These are phyloP conservation scores for Sebastes vulpes DNA, from an alignment of 2,797 vertebrate genomes.

Conservation along the genomic window DNA sequence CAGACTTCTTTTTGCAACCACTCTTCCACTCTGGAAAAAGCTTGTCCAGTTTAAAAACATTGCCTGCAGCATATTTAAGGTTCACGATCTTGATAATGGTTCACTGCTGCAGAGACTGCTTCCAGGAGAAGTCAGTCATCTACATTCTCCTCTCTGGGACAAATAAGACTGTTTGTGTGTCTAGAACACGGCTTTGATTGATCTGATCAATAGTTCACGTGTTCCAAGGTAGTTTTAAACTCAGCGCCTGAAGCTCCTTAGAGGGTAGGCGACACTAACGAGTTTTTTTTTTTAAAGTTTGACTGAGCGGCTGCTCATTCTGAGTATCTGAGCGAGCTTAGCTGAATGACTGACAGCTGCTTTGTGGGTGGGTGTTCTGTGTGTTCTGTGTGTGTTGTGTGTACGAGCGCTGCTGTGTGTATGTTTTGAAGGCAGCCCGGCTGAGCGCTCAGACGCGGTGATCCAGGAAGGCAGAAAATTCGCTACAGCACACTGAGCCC, in stretches of 20 bases:
- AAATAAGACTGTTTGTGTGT: slow-evolving; percentile 21
- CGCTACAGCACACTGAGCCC: slow-evolving; percentile 46
- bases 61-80: not conserved
- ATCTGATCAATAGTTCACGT: slow-evolving; percentile 67
- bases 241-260: slow-evolving; percentile 2
- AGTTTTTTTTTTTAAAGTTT: slow-evolving; percentile 17
- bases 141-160: not conserved
- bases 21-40: not conserved
- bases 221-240: slow-evolving; percentile 50
- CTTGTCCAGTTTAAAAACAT: not conserved
- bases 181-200: slow-evolving; percentile 40
- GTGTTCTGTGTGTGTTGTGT: slow-evolving; percentile 21
- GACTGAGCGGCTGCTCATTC: slow-evolving; percentile 25
- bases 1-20: not conserved
- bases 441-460: slow-evolving; percentile 40
- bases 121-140: not conserved
- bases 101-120: not conserved
- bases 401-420: not conserved
- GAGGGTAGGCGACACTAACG: slow-evolving; percentile 14
- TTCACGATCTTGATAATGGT: not conserved
- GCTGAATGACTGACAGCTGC: slow-evolving; percentile 52
- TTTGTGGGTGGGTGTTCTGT: slow-evolving; percentile 1
- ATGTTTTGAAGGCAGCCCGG: slow-evolving; percentile 21
- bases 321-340: slow-evolving; percentile 27
- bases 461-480: slow-evolving; percentile 71